phyloP scores from a whole-genome alignment of 2,888 invertebrate species.

The Volucella inanis region DNA sequence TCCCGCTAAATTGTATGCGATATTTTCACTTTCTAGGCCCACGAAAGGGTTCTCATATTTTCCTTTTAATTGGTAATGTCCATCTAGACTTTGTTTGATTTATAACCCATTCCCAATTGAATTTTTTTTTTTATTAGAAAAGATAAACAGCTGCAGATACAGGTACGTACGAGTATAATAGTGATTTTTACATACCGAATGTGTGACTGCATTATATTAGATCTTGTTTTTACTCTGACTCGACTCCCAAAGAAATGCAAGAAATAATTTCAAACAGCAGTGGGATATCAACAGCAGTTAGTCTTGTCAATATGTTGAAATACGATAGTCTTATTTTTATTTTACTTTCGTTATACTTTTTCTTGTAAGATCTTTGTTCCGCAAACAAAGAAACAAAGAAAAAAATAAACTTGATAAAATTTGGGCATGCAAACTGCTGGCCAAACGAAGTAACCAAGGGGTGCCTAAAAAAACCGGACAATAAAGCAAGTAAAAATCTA shows the following conservation, averaged over 20 bases:
- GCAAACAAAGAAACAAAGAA: too few species aligned
- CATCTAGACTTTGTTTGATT: constrained; percentile 49
- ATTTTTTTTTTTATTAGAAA: constrained; percentile 27
- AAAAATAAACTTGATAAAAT: too few species aligned
- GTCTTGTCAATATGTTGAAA: too few species aligned
- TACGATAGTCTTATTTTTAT: too few species aligned
- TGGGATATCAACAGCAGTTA: too few species aligned
- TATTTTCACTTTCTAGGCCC: constrained; percentile 5
- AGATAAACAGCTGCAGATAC: constrained; percentile 12
- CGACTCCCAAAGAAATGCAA: neutral
- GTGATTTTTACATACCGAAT: neutral
- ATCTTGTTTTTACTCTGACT: neutral
- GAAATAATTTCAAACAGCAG: too few species aligned
- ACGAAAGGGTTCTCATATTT: constrained; percentile 23
- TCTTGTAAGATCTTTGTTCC: too few species aligned
- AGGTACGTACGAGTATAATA: neutral
- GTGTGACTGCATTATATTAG: constrained; percentile 3
- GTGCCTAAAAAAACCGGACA: too few species aligned
- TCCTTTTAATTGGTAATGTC: constrained; percentile 12
- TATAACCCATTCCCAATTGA: constrained; percentile 52
- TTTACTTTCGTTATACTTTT: too few species aligned
- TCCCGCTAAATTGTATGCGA: constrained; percentile 39
- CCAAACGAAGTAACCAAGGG: too few species aligned
- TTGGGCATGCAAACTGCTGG: too few species aligned
- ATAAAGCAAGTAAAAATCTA: too few species aligned